phyloP scores from a whole-genome alignment of 2,888 invertebrate genomes.

The Xanthia togata region DNA sequence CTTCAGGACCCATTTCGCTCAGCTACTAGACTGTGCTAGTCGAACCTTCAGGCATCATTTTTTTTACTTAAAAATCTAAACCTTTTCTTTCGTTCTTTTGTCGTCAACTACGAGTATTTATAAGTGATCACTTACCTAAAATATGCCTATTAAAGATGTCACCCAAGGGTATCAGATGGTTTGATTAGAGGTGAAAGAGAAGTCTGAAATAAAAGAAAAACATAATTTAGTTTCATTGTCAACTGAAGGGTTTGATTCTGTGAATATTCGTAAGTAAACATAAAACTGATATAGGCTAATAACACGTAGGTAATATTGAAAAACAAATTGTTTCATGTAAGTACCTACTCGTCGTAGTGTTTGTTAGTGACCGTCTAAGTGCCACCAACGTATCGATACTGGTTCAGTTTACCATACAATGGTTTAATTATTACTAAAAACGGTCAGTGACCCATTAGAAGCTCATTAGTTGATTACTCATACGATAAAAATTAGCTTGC shows the following conservation, averaged over 20 bases:
- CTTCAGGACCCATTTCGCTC: neutral
- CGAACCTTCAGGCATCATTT: no score
- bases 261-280: neutral
- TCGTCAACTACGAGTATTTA: neutral
- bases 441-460: neutral
- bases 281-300: neutral
- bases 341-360: neutral
- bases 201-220: slow-evolving; percentile 56
- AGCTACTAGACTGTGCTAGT: neutral
- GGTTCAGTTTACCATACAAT: neutral
- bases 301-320: no score
- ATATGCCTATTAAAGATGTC: slow-evolving; percentile 58
- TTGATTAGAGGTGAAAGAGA: slow-evolving; percentile 46
- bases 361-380: neutral
- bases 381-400: neutral
- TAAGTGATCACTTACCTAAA: slow-evolving; percentile 65
- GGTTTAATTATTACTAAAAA: no score
- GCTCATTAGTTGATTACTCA: no score
- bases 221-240: neutral
- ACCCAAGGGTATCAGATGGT: slow-evolving; percentile 47
- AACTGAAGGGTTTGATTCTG: neutral
- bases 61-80: neutral
- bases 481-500: neutral
- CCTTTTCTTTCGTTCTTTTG: neutral
- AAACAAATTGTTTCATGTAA: neutral